Base-by-base conservation (phyloP, 2,113 vertebrate species). In the Gadus macrocephalus region DNA sequence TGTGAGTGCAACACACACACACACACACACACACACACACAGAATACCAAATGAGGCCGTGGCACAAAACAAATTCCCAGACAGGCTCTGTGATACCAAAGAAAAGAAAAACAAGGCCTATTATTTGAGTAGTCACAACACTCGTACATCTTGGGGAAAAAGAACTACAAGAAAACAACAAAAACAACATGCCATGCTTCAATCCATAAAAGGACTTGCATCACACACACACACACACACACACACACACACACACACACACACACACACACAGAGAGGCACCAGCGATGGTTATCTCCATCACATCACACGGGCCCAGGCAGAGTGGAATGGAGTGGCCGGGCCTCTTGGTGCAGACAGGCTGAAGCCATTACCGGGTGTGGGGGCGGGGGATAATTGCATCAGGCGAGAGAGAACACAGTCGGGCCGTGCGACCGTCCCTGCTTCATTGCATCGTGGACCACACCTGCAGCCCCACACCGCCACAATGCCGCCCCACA, bases 1-100 rank as follows among this genome's bases (percentile, higher is more conserved):
- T 25, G 25, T 25, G 25, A 25, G 25, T 25, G 25, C 25, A 25
- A 66, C 38, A 66, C 77, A 38, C 25, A 25, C 25, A 81, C 82
- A 87, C 84, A 80, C 83, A 38, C 55, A 38, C 66, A 68, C 4
- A 60, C 53, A 68, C 73, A 49, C 69, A 11, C 73, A 75, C 35
- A 22, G 56, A 77, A 60, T 22, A 68, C 73, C 31, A 67, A 71
- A 75, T 27, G n/a, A 87, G 79, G 78, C 81, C 62, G 65, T 77
- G 15, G 81, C 69, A 78, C 80, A 81, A 77, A 82, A 78, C 81
- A 83, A 84, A 87, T 83, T 88, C 84, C 71, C 72, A 85, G 82
- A 82, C 76, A 80, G 77, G 78, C 78, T 82, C 76, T 70, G 79
- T 72, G 79, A 84, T 83, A 84, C 42, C 38, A 53, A 73, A 27